Evolutionary conservation across 2,113 vertebrate genomes (phyloP), one percentile per base, ranked within the genome.

Genomic region (Craseonycteris thonglongyai): DNA sequence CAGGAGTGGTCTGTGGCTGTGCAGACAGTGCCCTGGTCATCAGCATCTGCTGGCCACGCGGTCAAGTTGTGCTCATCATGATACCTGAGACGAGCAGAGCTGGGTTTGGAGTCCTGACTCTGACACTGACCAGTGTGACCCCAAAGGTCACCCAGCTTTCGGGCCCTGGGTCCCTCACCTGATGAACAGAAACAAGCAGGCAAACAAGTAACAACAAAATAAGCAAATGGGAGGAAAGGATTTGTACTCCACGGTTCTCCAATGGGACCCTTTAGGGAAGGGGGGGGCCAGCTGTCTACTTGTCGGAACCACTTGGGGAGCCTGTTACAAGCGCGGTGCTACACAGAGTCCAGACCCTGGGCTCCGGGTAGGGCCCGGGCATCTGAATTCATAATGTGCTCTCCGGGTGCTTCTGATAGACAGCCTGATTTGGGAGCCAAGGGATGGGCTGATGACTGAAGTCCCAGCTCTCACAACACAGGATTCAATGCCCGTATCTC

Each of bases 1-100:
- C 65, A 13, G 35, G 38, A 91, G 35, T 22, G 19, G 16, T 58
- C n/a, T n/a, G 11, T 16, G 40, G 65, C 56, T 58, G 21, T 49
- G 59, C 40, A 63, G 10, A 11, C 45, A 13, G 12, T 8, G 28
- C 28, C 35, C 33, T 12, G 26, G 28, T 30, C 38, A n/a, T 2
- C 5, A 3, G 7, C 63, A 12, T 28, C 24, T 26, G n/a, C 51
- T 26, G 56, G 74, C 28, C 54, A 30, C 5, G 35, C 30, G 0
- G 3, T 14, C 0, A 0, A 58, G 49, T 30, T 26, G 3, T 1
- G 2, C 8, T 38, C 21, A 40, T 21, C 26, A 7, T 4, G 18
- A 40, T 0, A n/a, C 5, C 19, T 35, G 40, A 33, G 30, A 28
- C 56, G 7, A 22, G 13, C n/a, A 51, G 40, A 33, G 33, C 30